phyloP scores from a whole-genome alignment of 2,113 vertebrate genomes.

The Sphyrna mokarran region DNA sequence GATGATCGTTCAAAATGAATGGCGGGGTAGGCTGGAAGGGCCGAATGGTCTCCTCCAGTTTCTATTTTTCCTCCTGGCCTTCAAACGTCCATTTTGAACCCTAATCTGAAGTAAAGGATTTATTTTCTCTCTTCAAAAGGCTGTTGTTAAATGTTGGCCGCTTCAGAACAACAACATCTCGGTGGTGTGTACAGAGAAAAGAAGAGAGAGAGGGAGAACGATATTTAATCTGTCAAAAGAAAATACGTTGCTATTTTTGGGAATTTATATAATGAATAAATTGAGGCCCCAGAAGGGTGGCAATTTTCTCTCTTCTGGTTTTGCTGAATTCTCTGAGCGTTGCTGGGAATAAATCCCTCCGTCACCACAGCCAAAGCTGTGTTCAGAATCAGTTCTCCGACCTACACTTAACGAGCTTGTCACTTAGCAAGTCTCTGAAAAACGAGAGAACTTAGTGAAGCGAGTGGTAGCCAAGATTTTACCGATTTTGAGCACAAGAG shows the following conservation, averaged over 20 bases:
- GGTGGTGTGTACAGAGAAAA: background rate
- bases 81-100: background rate
- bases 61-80: too few species aligned
- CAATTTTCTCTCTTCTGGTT: background rate
- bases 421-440: background rate
- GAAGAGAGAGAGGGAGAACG: background rate
- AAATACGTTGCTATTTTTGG: conserved; percentile 26
- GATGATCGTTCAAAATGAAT: too few species aligned
- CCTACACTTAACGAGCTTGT: background rate
- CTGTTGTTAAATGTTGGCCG: background rate
- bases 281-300: background rate
- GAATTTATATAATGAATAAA: conserved; percentile 22
- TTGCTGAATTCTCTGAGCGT: background rate
- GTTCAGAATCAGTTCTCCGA: background rate
- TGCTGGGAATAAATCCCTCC: background rate
- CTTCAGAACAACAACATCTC: background rate
- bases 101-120: background rate
- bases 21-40: too few species aligned
- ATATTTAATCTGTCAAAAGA: conserved; percentile 20
- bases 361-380: background rate
- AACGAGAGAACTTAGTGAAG: too few species aligned
- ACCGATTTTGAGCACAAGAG: too few species aligned
- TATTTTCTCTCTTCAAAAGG: background rate
- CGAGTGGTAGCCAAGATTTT: too few species aligned
- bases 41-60: too few species aligned